Conservation (phyloP, 1,140 invertebrate species). For the Choristoneura fumiferana region DNA sequence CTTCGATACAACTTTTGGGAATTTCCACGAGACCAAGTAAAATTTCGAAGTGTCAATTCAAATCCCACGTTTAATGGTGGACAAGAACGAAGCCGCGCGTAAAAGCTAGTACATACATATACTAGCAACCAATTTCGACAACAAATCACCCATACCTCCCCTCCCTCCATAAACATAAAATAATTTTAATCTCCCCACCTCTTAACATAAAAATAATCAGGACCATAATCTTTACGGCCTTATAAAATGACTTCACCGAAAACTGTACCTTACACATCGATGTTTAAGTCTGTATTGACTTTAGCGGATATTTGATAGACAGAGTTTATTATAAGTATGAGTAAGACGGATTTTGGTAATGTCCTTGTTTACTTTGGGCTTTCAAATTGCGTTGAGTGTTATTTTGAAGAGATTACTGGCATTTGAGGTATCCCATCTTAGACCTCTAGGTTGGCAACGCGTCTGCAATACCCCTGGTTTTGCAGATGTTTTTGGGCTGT, state of each 20-base stretch:
- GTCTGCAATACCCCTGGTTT: too few species aligned
- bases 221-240: conserved; percentile 12
- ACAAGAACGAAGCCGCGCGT: too few species aligned
- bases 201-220: conserved; percentile 19
- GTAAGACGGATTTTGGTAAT: conserved; percentile 12
- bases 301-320: neutral
- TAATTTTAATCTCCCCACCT: conserved; percentile 18
- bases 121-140: too few species aligned
- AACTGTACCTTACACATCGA: neutral
- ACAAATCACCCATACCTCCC: too few species aligned
- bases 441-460: too few species aligned
- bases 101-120: too few species aligned
- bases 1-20: too few species aligned
- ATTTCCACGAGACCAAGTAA: too few species aligned
- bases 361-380: conserved; percentile 12
- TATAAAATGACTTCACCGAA: neutral
- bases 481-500: too few species aligned
- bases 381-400: conserved; percentile 4
- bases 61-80: too few species aligned
- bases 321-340: conserved; percentile 13
- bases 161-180: conserved; percentile 7
- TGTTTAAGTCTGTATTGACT: neutral
- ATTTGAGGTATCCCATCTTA: too few species aligned
- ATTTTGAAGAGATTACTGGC: neutral
- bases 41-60: too few species aligned